A percentile compares a stretch with the other conserved stretches of the same genome.
Conservation (phyloP, 2,113 vertebrate species). For the Podocnemis expansa region DNA sequence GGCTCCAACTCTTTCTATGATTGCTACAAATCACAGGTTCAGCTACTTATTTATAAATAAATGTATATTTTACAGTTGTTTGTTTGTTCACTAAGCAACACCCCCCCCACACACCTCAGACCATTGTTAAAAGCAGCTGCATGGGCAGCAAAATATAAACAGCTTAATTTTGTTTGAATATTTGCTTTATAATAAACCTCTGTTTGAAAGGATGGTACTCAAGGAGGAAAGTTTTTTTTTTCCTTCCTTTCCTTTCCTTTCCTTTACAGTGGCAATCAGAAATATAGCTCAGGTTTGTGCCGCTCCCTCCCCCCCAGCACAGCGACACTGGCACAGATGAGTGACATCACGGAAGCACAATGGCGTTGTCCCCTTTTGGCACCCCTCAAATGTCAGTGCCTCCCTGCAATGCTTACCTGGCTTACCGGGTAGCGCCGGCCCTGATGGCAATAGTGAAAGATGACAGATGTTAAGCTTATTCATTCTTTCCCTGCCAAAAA, state of each 20-base stretch:
- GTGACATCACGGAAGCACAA: no score
- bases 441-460: no score
- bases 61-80: background rate
- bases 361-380: no score
- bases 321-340: no score
- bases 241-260: no score
- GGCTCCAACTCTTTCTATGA: constrained; percentile 68
- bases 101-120: background rate
- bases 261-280: no score
- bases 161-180: background rate
- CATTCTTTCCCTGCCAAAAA: background rate
- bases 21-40: constrained; percentile 79
- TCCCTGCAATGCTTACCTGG: no score
- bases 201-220: background rate
- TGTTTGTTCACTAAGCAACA: background rate
- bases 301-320: no score
- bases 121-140: background rate
- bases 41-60: background rate
- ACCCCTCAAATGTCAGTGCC: no score
- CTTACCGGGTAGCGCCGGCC: no score
- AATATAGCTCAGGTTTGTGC: no score
- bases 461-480: background rate
- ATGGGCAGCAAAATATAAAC: background rate
- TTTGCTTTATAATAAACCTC: background rate
- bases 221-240: background rate